These are phyloP conservation scores for Phataginus tetradactyla DNA, from an alignment of 2,797 vertebrate genomes.

Conservation along the genomic window DNA sequence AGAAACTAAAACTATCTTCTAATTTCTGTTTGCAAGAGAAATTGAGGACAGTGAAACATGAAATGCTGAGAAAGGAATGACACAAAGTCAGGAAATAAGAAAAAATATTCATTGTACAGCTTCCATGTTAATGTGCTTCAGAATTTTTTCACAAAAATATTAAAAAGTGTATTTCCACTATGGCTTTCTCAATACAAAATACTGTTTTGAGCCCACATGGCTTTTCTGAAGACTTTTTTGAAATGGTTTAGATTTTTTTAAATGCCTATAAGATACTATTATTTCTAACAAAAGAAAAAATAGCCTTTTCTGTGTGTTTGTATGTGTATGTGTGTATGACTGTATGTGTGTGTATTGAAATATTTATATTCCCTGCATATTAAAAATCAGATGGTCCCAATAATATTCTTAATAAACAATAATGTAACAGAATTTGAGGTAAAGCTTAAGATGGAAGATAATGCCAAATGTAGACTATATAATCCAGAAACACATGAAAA, in stretches of 20 bases:
- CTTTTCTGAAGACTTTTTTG: constrained; percentile 43
- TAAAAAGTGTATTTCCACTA: background rate
- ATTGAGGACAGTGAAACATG: background rate
- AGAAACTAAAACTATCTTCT: constrained; percentile 20
- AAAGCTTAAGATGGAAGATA: background rate
- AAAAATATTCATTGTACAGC: background rate
- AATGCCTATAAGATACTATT: background rate
- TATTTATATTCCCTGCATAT: background rate
- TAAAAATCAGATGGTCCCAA: background rate
- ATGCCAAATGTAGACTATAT: background rate
- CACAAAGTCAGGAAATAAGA: background rate
- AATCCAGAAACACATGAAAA: constrained; percentile 13
- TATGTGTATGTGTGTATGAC: background rate
- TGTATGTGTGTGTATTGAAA: background rate
- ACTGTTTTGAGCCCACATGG: background rate
- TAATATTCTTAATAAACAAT: background rate
- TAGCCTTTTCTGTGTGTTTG: background rate
- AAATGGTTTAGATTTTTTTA: constrained; percentile 11
- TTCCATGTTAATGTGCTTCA: background rate
- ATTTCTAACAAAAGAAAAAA: constrained; percentile 30
- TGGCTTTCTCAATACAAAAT: background rate
- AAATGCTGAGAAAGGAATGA: background rate
- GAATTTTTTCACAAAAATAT: constrained; percentile 42
- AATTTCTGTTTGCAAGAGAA: constrained; percentile 23
- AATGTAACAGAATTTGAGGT: background rate